Evolutionary conservation across 1,140 invertebrate species (phyloP), one percentile per base, ranked within the genome.

Genomic region (Heliconius eleuchia): DNA sequence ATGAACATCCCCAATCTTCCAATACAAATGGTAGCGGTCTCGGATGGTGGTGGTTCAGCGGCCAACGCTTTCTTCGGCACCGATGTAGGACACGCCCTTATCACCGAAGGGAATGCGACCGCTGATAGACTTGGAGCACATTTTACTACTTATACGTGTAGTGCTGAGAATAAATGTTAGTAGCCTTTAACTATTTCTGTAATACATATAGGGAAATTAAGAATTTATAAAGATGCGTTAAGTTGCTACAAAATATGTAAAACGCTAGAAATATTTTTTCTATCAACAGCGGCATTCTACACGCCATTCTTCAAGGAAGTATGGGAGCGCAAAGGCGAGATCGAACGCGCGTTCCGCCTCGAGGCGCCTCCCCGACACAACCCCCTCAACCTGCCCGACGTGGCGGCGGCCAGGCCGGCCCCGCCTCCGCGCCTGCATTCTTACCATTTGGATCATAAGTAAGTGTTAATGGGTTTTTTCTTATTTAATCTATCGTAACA

Each of bases 251-350:
- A 37, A 37, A 37, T 37, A 16, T 16, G 13, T 16, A 46, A 46
- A 46, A 46, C 16, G 42, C 13, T 60, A 57, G 9, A 57, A n/a
- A n/a, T 23, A 23, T 30, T 74, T 74, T 60, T 19, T 27, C 82
- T 52, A 19, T 16, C 81, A 96, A 4, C 92, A 98, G 98, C 98
- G 88, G 98, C 98, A 60, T 99, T 99, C 94, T 99, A 98, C 92
- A 98, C 98, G 71, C 98, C 98, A 74, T 99, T 99, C 95, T 98
- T 99, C 94, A 98, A 98, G 91, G 98, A 98, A 93, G 98, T 98
- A 19, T 99, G 98, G 98, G 98, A 99, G 86, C 98, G 98, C 85
- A 99, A 99, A 86, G 98, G 98, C 50, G 98, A 99, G 94, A 99
- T 99, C 77, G 98, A 99, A 89, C 97, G 98, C 89, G 97, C 97